Evolutionary conservation across 2,797 vertebrate genomes (phyloP), one percentile per base, ranked within the genome.

Genomic region (Argentina silus): DNA sequence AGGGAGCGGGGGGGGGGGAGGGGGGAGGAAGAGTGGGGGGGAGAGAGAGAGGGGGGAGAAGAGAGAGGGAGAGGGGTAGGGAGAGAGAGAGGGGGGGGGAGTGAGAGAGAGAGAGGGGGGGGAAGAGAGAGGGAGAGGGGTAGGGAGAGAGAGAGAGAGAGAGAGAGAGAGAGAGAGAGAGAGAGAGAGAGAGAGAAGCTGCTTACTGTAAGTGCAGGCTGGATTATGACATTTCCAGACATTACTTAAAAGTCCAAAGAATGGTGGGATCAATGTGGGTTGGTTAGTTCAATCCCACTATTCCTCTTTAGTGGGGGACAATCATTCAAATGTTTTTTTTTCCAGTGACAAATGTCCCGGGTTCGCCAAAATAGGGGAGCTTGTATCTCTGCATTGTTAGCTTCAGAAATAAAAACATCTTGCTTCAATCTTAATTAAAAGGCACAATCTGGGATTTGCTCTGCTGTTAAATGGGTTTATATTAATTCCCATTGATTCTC

Each of bases 161-260:
- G 23, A 36, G 3, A 27, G 57, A 60, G 17, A 27, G 2, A 60
- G 57, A 60, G 11, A 60, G 57, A 36, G 11, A 60, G 50, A 51
- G 11, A 60, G 57, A 10, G 21, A 27, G 57, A 60, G 57, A 60
- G 57, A 21, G 57, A 60, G 57, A 60, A 27, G 23, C 19, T 36
- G 27, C 9, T 60, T 36, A 36, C 4, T 36, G n/a, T n/a, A n/a
- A n/a, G n/a, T n/a, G n/a, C n/a, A n/a, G n/a, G n/a, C n/a, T 50
- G 43, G 17, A 69, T 45, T 67, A 74, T 67, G 55, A 53, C 62
- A 76, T 70, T 76, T 70, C 68, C 68, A 76, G 74, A 65, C 61
- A 70, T 36, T 70, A 45, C 61, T 59, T 53, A 61, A 60, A 53
- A 65, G 63, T 21, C 42, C 1, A 10, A 74, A 66, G 64, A 48